phyloP scores from a whole-genome alignment of 2,797 vertebrate species.

The Eulemur rubriventer region DNA sequence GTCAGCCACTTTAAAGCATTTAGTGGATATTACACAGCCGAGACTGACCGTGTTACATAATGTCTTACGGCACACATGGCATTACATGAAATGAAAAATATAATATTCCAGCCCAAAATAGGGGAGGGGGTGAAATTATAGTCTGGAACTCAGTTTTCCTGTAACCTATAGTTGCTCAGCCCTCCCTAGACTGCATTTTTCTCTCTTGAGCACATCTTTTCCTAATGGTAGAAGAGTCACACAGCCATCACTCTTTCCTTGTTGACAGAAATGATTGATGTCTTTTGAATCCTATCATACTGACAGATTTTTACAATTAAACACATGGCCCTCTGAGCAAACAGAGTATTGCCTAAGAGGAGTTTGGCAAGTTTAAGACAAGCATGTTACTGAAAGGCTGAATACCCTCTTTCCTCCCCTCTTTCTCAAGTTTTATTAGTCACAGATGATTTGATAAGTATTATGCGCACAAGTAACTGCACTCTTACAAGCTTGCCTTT shows the following conservation, averaged over 20 bases:
- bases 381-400: constrained; percentile 52
- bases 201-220: constrained; percentile 62
- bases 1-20: constrained; percentile 1
- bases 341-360: constrained; percentile 62
- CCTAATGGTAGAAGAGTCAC: constrained; percentile 22
- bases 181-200: constrained; percentile 29
- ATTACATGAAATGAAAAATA: constrained; percentile 61
- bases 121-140: neutral
- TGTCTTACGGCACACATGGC: constrained; percentile 53
- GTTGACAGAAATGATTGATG: constrained; percentile 69
- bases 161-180: constrained; percentile 8
- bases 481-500: constrained; percentile 13
- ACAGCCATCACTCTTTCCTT: constrained; percentile 38
- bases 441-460: constrained; percentile 51
- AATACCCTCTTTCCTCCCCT: neutral
- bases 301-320: constrained; percentile 74
- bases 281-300: constrained; percentile 60
- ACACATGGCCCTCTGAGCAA: constrained; percentile 47
- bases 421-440: constrained; percentile 65
- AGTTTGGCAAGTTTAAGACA: constrained; percentile 64
- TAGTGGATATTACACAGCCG: neutral
- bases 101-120: neutral
- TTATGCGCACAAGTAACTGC: neutral
- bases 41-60: constrained; percentile 50
- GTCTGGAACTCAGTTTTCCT: constrained; percentile 40